Evolutionary conservation across 2,113 vertebrate genomes (phyloP), one percentile per base, ranked within the genome.

Genomic region (Oceanodroma tethys): DNA sequence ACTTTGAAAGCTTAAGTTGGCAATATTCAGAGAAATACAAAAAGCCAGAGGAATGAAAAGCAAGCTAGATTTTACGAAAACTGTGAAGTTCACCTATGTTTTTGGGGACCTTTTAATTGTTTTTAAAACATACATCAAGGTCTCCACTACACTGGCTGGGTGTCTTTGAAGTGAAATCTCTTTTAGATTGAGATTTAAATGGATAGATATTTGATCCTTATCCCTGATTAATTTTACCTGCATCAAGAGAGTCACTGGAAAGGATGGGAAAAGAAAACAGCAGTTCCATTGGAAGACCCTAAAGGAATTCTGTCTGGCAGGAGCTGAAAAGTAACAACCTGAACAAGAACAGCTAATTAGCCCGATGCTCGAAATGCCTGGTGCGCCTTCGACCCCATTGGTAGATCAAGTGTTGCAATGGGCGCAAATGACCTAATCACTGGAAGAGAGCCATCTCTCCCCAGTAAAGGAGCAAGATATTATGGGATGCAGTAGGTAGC

Each of bases 51-150:
- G 36, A 9, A 8, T 5, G 22, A 45, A 27, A n/a, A 45, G 14
- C 67, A 11, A 25, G 16, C 15, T 4, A 4, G 42, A 14, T 23
- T 58, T 8, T 7, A n/a, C n/a, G 27, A 10, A 36, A 65, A 32
- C 23, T 20, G 9, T 2, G 25, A 1, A 32, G 26, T 10, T 48
- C 52, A 21, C 59, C 40, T 7, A 0, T 18, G 10, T 4, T 29
- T 63, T 38, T 6, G 3, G 40, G 23, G n/a, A 11, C 22, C 5
- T 16, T 29, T 10, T 13, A 3, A 1, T 6, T 29, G 32, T 0
- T 5, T 48, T 21, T 13, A 3, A 42, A 42, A 18, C 2, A 0
- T 3, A 0, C 30, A 15, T 4, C 32, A 1, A 21, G 12, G 6
- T 13, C 34, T 20, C 26, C 18, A 1, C 2, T 6, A 3, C 56